Evolutionary conservation across 1,140 invertebrate genomes (phyloP), one percentile per base, ranked within the genome.

Genomic region (Nomia melanderi): DNA sequence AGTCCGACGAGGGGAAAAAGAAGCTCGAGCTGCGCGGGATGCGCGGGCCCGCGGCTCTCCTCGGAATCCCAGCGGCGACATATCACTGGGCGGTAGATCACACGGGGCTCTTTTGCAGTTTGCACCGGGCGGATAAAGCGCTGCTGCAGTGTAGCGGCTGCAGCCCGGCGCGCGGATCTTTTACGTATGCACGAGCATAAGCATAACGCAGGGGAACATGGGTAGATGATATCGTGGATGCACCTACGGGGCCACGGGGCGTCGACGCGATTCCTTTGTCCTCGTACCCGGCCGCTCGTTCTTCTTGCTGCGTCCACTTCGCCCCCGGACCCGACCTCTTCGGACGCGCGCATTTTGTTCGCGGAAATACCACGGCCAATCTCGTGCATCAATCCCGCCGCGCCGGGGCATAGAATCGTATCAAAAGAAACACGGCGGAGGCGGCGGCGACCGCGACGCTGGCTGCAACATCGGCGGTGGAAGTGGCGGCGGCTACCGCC

Each of bases 171-270:
- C 69, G 41, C 41, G 41, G 41, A 72, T 72, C 67, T 80, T 74
- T 88, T 86, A 85, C 84, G 86, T 89, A 89, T 89, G 85, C 88
- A 85, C 81, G 82, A 69, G 86, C 86, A 90, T 90, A 90, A 90
- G 88, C 88, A 91, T 90, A 92, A 91, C 87, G 88, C 85, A 86
- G 86, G 90, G 87, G 91, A 92, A 92, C 89, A 92, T 87, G 87
- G 87, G 89, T 91, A 91, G 90, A 91, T 90, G 85, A 89, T 90
- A 90, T 90, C 90, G 87, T 82, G 83, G 86, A 87, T 89, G 87
- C 88, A 90, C 88, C 87, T 89, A 87, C 82, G 87, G 87, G 86
- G 83, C 88, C 87, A 86, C 86, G 86, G 88, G 88, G 85, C 86
- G 88, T 91, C 87, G 87, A 86, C 86, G 84, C 88, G 86, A 87